Percentiles rank a stretch among this genome's conserved stretches.
These are phyloP conservation scores for Ectobius pallidus DNA, from an alignment of 2,888 invertebrate genomes.

Conservation along the genomic window DNA sequence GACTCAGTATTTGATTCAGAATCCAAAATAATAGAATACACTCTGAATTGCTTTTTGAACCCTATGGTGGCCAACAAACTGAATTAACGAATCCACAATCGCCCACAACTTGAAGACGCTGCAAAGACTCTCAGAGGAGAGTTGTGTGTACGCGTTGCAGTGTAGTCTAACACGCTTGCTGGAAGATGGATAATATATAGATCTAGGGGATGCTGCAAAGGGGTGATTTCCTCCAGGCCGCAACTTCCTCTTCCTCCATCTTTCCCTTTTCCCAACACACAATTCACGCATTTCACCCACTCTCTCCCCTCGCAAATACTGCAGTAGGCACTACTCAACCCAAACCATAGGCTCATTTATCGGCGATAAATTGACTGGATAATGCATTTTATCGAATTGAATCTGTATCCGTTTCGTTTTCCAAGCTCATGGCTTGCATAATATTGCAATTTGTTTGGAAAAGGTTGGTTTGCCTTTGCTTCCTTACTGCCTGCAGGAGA, in stretches of 20 bases:
- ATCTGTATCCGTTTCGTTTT: slow-evolving; percentile 35
- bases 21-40: no score
- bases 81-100: no score
- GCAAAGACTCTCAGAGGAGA: not conserved
- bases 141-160: not conserved
- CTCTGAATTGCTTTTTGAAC: no score
- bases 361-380: slow-evolving; percentile 42
- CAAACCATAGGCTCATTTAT: slow-evolving; percentile 39
- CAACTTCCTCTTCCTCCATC: slow-evolving; percentile 9
- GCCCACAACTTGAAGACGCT: no score
- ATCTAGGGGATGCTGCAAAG: slow-evolving; percentile 20
- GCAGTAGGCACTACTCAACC: slow-evolving; percentile 28
- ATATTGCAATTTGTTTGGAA: slow-evolving; percentile 43
- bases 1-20: no score
- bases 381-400: slow-evolving; percentile 43
- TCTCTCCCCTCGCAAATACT: not conserved
- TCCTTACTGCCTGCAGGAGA: slow-evolving; percentile 14
- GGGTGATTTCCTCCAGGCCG: slow-evolving; percentile 25
- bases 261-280: slow-evolving; percentile 1
- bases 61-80: no score
- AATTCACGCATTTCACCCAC: not conserved
- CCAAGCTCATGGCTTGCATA: slow-evolving; percentile 41
- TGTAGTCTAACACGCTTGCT: not conserved
- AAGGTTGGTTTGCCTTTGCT: not conserved
- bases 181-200: slow-evolving; percentile 23